These are phyloP conservation scores for Solenopsis invicta DNA, from an alignment of 1,140 invertebrate genomes.

Conservation along the genomic window DNA sequence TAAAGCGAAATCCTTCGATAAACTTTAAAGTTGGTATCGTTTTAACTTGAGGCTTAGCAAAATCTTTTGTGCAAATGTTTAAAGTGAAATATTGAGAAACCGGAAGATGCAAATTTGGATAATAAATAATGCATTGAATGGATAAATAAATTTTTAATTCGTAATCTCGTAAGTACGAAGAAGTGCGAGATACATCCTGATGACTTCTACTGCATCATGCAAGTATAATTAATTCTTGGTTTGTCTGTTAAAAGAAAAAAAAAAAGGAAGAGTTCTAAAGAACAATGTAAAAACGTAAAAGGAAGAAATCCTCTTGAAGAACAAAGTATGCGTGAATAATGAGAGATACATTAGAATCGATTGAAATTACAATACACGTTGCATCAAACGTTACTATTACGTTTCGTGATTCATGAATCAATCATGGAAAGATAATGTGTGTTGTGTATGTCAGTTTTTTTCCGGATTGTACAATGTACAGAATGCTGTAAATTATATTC, in stretches of 20 bases:
- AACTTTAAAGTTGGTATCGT: neutral
- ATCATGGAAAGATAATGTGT: neutral
- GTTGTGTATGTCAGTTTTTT: neutral
- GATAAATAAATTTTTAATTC: neutral
- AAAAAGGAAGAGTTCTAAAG: neutral
- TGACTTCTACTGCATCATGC: neutral
- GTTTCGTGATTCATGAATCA: conserved; percentile 10
- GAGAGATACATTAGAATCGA: neutral
- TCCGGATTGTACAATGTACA: neutral
- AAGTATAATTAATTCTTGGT: conserved; percentile 5
- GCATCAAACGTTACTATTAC: conserved; percentile 3
- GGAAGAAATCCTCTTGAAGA: neutral
- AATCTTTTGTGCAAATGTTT: neutral
- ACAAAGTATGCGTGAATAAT: conserved; percentile 3
- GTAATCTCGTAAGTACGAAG: neutral
- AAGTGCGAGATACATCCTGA: neutral
- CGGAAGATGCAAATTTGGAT: neutral
- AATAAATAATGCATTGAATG: no score
- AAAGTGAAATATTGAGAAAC: neutral
- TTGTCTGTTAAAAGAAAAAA: neutral
- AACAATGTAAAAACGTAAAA: neutral
- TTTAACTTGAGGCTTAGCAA: neutral
- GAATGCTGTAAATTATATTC: neutral
- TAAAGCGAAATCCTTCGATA: neutral
- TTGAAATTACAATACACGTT: neutral